Percentiles rank a stretch among this genome's conserved stretches.
These are phyloP conservation scores for Nesometra sesokonis DNA, from an alignment of 35 echinoderm and acorn worm genomes.

Conservation along the genomic window DNA sequence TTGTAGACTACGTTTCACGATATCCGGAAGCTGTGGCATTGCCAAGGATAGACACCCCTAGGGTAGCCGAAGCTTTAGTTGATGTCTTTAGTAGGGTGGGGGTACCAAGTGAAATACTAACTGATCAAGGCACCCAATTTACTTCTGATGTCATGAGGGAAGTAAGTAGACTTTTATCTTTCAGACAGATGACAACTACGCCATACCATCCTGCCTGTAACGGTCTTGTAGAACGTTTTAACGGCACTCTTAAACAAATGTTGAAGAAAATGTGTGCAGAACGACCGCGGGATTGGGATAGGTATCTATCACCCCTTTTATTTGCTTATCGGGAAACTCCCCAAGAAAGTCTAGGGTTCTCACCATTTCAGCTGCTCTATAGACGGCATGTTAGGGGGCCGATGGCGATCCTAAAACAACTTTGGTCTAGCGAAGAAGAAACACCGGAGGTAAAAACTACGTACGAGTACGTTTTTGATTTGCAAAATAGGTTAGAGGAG, in stretches of 20 bases:
- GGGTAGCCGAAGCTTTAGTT: slow-evolving; percentile 14
- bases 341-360: slow-evolving; percentile 4
- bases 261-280: slow-evolving; percentile 13
- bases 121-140: slow-evolving; percentile 5
- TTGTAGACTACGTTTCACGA: no score
- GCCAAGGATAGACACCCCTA: background rate
- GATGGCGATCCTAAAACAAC: no score
- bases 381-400: no score
- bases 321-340: slow-evolving; percentile 22
- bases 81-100: slow-evolving; percentile 14
- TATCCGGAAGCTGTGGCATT: no score
- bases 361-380: background rate
- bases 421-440: no score
- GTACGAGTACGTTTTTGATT: no score
- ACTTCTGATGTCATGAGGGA: background rate
- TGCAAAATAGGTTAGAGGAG: no score
- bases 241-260: slow-evolving; percentile 3
- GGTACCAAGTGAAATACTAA: background rate
- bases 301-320: slow-evolving; percentile 7
- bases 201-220: background rate
- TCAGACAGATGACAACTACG: background rate
- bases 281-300: slow-evolving; percentile 4
- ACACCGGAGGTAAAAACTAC: no score
- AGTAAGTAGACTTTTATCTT: background rate
- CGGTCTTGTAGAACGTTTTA: no score